Conservation (phyloP, 2,113 vertebrate genomes). For the Lophura nycthemera region DNA sequence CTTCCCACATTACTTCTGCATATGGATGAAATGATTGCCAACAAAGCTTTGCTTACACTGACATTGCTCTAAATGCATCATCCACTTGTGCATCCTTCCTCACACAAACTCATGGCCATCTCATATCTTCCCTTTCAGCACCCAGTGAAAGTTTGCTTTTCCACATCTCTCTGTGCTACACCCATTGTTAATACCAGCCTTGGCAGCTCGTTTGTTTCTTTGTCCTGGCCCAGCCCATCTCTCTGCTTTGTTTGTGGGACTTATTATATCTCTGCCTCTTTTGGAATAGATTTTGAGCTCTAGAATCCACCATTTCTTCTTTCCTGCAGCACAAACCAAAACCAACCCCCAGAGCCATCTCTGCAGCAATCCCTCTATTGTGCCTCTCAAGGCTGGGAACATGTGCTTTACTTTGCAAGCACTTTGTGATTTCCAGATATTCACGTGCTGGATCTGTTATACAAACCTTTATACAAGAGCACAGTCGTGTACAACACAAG, state of each 20-base stretch:
- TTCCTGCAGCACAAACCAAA: neutral
- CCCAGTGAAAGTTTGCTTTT: neutral
- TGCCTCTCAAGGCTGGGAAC: neutral
- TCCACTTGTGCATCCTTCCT: neutral
- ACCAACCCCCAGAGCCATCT: neutral
- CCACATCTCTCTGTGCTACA: neutral
- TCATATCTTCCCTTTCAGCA: neutral
- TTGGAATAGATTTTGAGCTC: neutral
- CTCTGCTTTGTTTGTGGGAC: neutral
- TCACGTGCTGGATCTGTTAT: neutral
- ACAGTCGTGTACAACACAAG: neutral
- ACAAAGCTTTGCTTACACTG: neutral
- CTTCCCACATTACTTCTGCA: neutral
- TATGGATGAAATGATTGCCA: neutral
- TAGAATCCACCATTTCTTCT: neutral
- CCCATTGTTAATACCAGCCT: neutral
- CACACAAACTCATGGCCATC: neutral
- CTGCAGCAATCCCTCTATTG: neutral
- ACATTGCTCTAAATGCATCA: neutral
- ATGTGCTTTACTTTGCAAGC: neutral
- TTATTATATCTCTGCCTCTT: neutral
- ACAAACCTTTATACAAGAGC: constrained; percentile 1
- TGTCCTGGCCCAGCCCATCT: neutral
- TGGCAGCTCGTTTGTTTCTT: neutral
- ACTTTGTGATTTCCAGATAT: neutral